A percentile compares a stretch with the other conserved stretches of the same genome.
These are phyloP conservation scores for Haliclona indistincta DNA, from an alignment of 37 sponge, comb jelly and placozoan species.

Conservation along the genomic window DNA sequence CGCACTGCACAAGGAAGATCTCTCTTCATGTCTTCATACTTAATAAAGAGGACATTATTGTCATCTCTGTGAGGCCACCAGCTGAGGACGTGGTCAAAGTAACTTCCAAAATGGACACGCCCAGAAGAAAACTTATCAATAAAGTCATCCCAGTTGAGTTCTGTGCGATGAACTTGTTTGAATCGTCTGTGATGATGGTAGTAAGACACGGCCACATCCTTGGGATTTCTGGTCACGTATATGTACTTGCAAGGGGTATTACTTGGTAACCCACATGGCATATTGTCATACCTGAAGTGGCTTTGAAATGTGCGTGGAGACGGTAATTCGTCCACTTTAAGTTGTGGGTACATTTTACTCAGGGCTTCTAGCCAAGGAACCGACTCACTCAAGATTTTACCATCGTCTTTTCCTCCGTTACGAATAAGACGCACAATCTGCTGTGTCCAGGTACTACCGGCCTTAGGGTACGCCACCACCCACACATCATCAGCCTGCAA, in stretches of 20 bases:
- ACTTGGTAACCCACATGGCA: constrained; percentile 50
- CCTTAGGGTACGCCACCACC: constrained; percentile 45
- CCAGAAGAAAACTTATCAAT: too few species aligned
- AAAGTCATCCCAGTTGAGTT: too few species aligned
- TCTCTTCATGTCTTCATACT: constrained; percentile 64
- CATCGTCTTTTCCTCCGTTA: constrained; percentile 16
- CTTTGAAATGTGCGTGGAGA: constrained; percentile 61
- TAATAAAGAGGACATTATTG: constrained; percentile 52
- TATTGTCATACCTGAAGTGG: constrained; percentile 50
- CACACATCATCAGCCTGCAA: not conserved
- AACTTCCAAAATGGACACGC: constrained; percentile 47
- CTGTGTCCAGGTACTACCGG: constrained; percentile 40
- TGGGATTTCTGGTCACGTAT: constrained; percentile 63
- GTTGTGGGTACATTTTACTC: too few species aligned
- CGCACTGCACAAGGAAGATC: constrained; percentile 17
- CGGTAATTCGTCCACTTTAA: too few species aligned
- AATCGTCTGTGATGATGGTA: constrained; percentile 23
- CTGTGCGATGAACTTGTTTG: not conserved
- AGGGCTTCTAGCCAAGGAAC: constrained; percentile 28
- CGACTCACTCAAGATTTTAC: not conserved
- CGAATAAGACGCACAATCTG: constrained; percentile 21
- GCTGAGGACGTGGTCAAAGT: constrained; percentile 53
- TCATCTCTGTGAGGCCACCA: constrained; percentile 53
- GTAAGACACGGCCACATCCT: constrained; percentile 67
- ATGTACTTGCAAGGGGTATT: constrained; percentile 64